These are phyloP conservation scores for Creontiades dilutus DNA, from an alignment of 2,888 invertebrate species.

Conservation along the genomic window DNA sequence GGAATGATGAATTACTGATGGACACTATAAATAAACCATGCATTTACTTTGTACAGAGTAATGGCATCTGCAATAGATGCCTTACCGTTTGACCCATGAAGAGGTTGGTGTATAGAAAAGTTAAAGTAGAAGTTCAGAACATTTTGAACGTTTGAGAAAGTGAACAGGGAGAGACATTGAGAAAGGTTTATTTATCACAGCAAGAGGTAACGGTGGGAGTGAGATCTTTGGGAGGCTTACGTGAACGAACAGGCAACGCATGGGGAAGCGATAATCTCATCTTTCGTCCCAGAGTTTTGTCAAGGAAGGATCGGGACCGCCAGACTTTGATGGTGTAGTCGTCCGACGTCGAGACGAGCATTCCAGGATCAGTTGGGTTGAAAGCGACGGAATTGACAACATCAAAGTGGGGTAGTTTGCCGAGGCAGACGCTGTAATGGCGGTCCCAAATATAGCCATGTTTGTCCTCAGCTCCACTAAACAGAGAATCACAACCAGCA, in stretches of 20 bases:
- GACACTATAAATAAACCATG: too few species aligned
- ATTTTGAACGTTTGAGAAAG: neutral
- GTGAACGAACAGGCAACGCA: constrained; percentile 47
- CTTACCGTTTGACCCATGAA: too few species aligned
- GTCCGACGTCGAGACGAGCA: constrained; percentile 90
- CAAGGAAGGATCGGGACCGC: constrained; percentile 74
- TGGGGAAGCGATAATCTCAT: constrained; percentile 14
- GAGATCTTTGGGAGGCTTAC: constrained; percentile 46
- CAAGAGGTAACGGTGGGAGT: neutral
- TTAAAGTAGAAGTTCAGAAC: neutral
- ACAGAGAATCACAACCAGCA: neutral
- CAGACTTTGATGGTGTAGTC: constrained; percentile 86
- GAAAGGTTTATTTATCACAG: constrained; percentile 20
- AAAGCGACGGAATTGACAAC: constrained; percentile 93
- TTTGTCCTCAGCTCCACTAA: constrained; percentile 90
- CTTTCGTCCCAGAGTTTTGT: constrained; percentile 31
- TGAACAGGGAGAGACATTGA: neutral
- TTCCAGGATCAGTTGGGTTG: constrained; percentile 88
- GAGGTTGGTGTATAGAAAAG: neutral
- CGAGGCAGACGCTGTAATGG: constrained; percentile 88
- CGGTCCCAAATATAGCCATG: constrained; percentile 92
- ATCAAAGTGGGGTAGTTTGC: constrained; percentile 87
- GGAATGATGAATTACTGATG: too few species aligned
- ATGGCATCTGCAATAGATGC: neutral
- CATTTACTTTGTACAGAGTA: neutral